Evolutionary conservation across 2,113 vertebrate species (phyloP).

Genomic region (Strix aluco): DNA sequence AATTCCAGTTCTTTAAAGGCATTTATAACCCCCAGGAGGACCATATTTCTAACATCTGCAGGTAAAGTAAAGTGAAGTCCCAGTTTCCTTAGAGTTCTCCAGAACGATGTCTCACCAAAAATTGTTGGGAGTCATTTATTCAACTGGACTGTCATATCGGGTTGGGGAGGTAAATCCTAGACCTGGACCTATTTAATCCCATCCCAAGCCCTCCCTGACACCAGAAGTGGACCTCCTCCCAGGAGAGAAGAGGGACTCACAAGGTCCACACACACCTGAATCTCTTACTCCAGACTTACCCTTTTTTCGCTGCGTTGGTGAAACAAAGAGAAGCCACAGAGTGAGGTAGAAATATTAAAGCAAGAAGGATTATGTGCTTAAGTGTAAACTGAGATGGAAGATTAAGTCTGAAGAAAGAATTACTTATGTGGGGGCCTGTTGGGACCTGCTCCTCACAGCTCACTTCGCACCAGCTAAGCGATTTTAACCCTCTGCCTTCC

Average conservation of each 20-base stretch:
- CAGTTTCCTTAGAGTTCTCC: not conserved
- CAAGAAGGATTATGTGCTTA: not conserved
- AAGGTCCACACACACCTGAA: not conserved
- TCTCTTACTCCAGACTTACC: not conserved
- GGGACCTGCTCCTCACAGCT: not conserved
- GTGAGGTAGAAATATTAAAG: not conserved
- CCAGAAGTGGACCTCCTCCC: not conserved
- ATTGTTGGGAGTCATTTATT: not conserved
- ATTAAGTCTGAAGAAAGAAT: not conserved
- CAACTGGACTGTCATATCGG: rapidly evolving
- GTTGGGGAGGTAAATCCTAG: not conserved
- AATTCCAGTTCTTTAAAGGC: not conserved
- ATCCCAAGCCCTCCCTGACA: rapidly evolving
- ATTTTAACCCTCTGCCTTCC: not conserved
- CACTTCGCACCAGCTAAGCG: not conserved
- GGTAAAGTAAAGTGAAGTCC: not conserved
- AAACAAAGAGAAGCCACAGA: not conserved
- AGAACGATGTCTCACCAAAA: not conserved
- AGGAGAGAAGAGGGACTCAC: not conserved
- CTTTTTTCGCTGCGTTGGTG: not conserved
- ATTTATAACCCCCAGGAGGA: not conserved
- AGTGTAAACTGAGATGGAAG: not conserved
- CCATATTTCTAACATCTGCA: not conserved
- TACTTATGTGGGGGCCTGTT: not conserved
- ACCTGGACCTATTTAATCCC: not conserved